Base-by-base conservation (phyloP, 2,797 vertebrate species). In the Parotocinclus haroldoi region DNA sequence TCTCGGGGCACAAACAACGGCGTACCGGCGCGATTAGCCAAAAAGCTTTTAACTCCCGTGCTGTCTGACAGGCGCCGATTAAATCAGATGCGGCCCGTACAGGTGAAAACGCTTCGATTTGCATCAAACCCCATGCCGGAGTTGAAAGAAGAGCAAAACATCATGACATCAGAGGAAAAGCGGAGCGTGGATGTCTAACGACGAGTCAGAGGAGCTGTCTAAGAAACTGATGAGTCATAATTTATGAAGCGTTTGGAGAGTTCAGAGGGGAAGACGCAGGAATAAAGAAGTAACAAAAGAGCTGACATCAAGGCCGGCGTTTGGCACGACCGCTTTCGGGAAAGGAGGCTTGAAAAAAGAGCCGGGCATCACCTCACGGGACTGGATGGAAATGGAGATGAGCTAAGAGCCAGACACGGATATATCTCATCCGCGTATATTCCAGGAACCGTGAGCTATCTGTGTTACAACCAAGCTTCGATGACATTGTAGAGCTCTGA, bases 321-420 rank as follows among this genome's bases (percentile, higher is more conserved):
- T 74, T 63, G 63, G 66, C 51, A 61, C 42, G 59, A 48, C 54
- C 59, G 36, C 39, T 42, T 51, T 53, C n/a, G 53, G 65, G 71
- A 68, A 76, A 56, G 38, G 36, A 77, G 59, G 80, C 76, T 76
- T 53, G 77, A 79, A 80, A 83, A 82, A 81, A 74, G 73, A 77
- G 73, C 71, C 58, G 72, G 63, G 78, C 50, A 12, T 8, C 72
- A 76, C 82, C 85, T 80, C 79, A 51, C 9, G 81, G 79, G 82
- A 84, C 78, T 81, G 81, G 83, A 85, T 83, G 80, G 82, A 71
- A 73, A 74, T 75, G 70, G 82, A 64, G 76, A 69, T 52, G 64
- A 78, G 60, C 66, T 80, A 50, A 65, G 60, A 69, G 54, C 78
- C 81, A 19, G 55, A 53, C 68, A 39, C 53, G 51, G 52, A 50